A percentile compares a stretch with the other conserved stretches of the same genome.
Conservation (phyloP, 2,113 vertebrate species). For the Columba livia region DNA sequence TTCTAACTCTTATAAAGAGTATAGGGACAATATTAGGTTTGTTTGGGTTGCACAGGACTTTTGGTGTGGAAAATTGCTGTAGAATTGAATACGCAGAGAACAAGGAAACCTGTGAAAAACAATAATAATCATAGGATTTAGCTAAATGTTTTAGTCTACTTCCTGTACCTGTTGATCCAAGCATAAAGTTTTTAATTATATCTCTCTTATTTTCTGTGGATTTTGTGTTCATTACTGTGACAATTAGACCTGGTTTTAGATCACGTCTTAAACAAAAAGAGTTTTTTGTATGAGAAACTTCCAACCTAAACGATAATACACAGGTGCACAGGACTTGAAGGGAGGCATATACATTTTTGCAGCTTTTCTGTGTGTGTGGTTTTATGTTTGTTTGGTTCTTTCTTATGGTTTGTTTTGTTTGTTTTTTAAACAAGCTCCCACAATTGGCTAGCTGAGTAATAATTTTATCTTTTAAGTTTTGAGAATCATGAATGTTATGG, state of each 20-base stretch:
- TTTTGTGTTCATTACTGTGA: not conserved
- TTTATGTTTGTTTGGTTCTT: no score
- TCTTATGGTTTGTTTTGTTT: not conserved
- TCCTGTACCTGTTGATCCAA: not conserved
- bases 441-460: not conserved
- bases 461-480: not conserved
- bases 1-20: not conserved
- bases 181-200: not conserved
- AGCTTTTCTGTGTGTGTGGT: no score
- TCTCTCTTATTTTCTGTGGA: not conserved
- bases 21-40: not conserved
- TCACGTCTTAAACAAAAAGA: not conserved
- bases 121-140: not conserved
- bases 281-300: not conserved
- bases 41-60: not conserved
- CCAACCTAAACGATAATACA: not conserved
- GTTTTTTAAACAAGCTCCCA: not conserved
- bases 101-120: not conserved
- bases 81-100: not conserved
- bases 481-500: rapidly evolving
- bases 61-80: not conserved
- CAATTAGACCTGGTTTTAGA: not conserved
- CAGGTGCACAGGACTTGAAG: not conserved
- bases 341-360: not conserved
- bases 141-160: not conserved